Evolutionary conservation across 92 coral and sea anemone species (phyloP), one percentile per base, ranked within the genome.

Genomic region (Porites cylindrica): DNA sequence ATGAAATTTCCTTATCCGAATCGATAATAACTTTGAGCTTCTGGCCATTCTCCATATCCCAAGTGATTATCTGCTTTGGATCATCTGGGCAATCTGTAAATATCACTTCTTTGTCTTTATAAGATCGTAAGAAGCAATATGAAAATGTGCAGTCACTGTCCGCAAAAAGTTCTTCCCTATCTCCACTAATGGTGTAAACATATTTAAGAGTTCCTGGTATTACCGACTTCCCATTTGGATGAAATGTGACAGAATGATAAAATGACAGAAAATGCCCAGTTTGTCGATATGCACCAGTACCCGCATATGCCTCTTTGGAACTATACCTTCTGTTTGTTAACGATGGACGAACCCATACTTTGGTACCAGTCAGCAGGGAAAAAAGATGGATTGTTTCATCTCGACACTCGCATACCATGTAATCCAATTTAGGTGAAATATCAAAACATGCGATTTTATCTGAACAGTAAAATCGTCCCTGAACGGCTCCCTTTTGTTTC

Each of bases 381-480:
- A 76, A 81, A 54, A 81, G 13, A 54, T 81, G 67, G 13, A 81
- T 23, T 69, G 76, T 81, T 69, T 10, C 77, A 69, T 81, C 85
- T 3, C 76, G 68, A 32, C 85, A 81, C 24, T 81, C 76, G 1
- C 85, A 81, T 4, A 81, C 85, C 76, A 81, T 29, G 32, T 52
- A 68, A 23, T 69, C 76, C 85, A 81, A 17, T 23, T 81, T 56
- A 69, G 85, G 68, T 53, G 85, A 81, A 10, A 81, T 38, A 56
- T 81, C 85, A 8, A 81, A 81, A 68, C 85, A 68, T 8, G 76
- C 76, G 14, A 81, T 62, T n/a, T 17, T 23, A 68, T 69, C 56
- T 16, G 85, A 81, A 81, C 85, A 67, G 32, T 81, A 81, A 11
- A 69, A 81, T 24, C 85, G 67, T 24, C 66, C 77, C 54, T 81